phyloP scores from a whole-genome alignment of 1,140 invertebrate species.

The Lamellibrachia luymesi region DNA sequence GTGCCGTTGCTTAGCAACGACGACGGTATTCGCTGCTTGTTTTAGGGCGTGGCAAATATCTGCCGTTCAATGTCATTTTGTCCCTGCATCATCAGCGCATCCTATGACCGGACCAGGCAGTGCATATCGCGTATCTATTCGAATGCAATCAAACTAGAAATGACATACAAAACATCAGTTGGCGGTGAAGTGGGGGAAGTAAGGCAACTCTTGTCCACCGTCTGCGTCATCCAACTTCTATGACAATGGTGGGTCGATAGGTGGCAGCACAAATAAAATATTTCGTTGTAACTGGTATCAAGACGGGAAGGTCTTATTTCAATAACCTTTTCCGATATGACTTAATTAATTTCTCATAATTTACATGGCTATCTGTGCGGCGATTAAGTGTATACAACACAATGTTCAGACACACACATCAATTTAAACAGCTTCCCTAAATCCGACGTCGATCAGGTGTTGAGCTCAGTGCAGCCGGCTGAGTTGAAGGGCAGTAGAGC shows the following conservation, averaged over 20 bases:
- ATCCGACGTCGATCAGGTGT: neutral
- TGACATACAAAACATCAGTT: neutral
- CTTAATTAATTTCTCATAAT: neutral
- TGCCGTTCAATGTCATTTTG: neutral
- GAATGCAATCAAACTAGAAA: neutral
- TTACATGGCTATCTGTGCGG: neutral
- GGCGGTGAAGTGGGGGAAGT: neutral
- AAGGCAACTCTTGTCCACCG: neutral
- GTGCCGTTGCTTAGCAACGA: neutral
- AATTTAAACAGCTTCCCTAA: neutral
- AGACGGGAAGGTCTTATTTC: neutral
- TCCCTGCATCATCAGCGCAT: neutral
- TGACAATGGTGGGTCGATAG: neutral
- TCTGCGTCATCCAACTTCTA: neutral
- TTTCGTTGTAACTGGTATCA: neutral
- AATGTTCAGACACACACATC: neutral
- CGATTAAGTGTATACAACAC: neutral
- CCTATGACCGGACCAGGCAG: neutral
- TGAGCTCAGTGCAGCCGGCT: neutral
- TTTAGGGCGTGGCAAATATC: neutral
- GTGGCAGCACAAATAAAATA: neutral
- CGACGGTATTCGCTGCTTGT: neutral
- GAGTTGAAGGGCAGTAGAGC: neutral
- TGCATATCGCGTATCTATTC: neutral
- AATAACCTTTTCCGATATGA: neutral